phyloP scores from a whole-genome alignment of 2,888 invertebrate genomes.

The Unio delphinus region DNA sequence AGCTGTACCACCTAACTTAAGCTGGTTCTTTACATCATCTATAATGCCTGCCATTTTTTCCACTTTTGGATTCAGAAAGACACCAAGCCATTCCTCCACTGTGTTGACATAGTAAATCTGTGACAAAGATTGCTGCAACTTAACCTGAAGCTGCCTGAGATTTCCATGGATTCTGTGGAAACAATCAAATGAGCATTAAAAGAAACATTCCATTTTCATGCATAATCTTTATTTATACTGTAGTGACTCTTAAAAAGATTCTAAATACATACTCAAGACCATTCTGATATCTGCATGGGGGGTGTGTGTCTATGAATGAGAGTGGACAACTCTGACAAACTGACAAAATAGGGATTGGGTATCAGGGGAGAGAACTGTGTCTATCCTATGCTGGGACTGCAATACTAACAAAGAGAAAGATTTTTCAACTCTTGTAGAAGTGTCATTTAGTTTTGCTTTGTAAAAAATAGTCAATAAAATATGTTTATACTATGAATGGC shows the following conservation, averaged over 20 bases:
- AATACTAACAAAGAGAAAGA: too few species aligned
- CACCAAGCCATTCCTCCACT: conserved; percentile 51
- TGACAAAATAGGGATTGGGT: not conserved
- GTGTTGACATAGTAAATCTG: conserved; percentile 43
- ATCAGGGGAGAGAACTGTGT: not conserved
- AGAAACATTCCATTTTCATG: not conserved
- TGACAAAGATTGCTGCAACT: conserved; percentile 37
- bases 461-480: too few species aligned
- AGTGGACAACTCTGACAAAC: not conserved
- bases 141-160: conserved; percentile 38
- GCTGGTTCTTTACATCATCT: conserved; percentile 33
- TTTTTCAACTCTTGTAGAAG: too few species aligned
- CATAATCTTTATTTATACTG: not conserved
- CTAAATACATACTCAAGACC: too few species aligned
- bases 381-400: too few species aligned
- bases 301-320: not conserved
- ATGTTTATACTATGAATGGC: too few species aligned
- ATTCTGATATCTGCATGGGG: not conserved
- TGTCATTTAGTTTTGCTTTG: too few species aligned
- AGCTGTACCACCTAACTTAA: too few species aligned
- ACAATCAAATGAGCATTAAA: conserved; percentile 2
- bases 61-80: conserved; percentile 45
- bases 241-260: not conserved
- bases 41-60: conserved; percentile 44
- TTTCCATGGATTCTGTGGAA: conserved; percentile 40